A percentile compares a stretch with the other conserved stretches of the same genome.
These are phyloP conservation scores for Lathamus discolor DNA, from an alignment of 2,113 vertebrate genomes.

Conservation along the genomic window DNA sequence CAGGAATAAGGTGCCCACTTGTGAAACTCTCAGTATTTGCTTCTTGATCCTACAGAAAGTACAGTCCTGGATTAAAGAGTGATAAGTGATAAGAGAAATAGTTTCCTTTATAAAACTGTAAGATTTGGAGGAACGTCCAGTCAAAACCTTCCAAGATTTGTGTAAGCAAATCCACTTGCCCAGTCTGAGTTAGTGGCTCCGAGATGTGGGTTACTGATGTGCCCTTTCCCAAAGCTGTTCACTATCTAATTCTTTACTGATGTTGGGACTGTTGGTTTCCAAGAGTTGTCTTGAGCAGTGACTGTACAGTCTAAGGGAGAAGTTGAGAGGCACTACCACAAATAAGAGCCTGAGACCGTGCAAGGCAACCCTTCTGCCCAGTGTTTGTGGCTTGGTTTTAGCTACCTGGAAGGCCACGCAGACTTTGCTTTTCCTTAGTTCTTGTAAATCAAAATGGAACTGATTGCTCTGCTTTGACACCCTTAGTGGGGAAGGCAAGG, in stretches of 20 bases:
- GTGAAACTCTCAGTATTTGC: not conserved
- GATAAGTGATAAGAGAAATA: not conserved
- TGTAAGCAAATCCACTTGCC: not conserved
- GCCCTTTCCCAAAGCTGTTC: not conserved
- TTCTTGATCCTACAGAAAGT: not conserved
- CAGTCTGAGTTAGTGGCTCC: not conserved
- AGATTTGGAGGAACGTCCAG: not conserved
- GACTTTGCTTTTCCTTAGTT: not conserved
- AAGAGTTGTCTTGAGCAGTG: not conserved
- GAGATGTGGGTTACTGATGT: not conserved
- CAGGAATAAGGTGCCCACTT: not conserved
- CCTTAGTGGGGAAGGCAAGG: not conserved
- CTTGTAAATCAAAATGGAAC: not conserved
- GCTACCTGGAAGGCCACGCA: not conserved
- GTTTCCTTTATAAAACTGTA: not conserved
- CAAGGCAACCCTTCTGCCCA: not conserved
- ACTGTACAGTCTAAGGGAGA: not conserved
- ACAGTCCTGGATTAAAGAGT: not conserved
- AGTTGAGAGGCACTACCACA: not conserved
- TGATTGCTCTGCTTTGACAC: not conserved
- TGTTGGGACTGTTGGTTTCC: accelerated
- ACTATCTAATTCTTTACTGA: not conserved
- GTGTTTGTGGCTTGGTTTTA: not conserved
- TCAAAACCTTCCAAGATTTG: not conserved
- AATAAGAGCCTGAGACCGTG: not conserved